phyloP scores from a whole-genome alignment of 2,113 vertebrate species.

The Microcebus jonahi region DNA sequence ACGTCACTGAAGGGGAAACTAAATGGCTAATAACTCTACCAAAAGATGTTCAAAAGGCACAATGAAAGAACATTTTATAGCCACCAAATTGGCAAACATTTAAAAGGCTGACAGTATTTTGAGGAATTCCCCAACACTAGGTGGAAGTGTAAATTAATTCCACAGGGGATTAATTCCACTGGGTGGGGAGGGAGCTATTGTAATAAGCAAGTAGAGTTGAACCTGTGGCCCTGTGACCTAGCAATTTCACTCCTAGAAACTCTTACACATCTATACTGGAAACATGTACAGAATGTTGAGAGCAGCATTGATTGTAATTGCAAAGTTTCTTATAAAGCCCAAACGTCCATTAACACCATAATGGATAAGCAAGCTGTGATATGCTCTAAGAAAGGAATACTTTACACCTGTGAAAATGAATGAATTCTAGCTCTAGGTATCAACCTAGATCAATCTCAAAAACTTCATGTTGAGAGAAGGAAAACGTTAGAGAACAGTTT shows the following conservation, averaged over 20 bases:
- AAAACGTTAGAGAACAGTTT: neutral
- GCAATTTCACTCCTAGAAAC: neutral
- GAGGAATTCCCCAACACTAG: neutral
- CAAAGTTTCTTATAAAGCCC: neutral
- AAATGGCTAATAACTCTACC: neutral
- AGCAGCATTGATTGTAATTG: neutral
- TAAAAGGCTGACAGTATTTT: neutral
- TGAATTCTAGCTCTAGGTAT: neutral
- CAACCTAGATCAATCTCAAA: neutral
- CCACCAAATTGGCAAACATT: neutral
- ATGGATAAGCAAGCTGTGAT: neutral
- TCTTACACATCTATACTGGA: neutral
- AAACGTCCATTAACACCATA: neutral
- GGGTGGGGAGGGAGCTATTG: neutral
- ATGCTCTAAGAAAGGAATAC: neutral
- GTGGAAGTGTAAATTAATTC: neutral
- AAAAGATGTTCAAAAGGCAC: constrained; percentile 6
- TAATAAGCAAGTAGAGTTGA: neutral
- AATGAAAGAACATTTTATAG: neutral
- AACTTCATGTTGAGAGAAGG: constrained; percentile 6
- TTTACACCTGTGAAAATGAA: neutral
- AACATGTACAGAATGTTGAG: neutral
- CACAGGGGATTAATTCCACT: neutral
- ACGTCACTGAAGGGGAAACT: neutral
- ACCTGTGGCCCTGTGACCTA: neutral